Conservation (phyloP, 2,797 vertebrate genomes). For the Clarias pachynema region DNA sequence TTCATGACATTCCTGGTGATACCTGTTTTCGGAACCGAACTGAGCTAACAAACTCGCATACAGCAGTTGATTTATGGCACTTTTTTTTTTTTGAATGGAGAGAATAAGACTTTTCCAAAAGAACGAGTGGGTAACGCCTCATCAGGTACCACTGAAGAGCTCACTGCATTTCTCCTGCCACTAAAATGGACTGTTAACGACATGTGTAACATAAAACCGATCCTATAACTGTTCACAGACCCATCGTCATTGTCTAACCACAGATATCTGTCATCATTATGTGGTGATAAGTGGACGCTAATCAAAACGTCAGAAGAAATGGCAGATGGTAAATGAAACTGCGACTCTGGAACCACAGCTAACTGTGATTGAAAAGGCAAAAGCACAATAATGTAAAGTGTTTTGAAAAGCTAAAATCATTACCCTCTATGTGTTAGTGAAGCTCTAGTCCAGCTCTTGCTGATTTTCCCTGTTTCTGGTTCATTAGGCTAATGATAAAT, state of each 20-base stretch:
- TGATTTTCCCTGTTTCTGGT: slow-evolving; percentile 27
- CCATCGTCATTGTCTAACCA: slow-evolving; percentile 4
- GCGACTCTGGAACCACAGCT: slow-evolving; percentile 5
- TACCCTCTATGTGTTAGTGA: not conserved
- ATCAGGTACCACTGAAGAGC: slow-evolving; percentile 19
- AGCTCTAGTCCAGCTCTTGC: slow-evolving; percentile 11
- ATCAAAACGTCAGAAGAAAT: not conserved
- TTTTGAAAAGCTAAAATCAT: slow-evolving; percentile 7
- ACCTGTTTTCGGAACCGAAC: slow-evolving; percentile 32
- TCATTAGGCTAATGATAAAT: slow-evolving; percentile 54
- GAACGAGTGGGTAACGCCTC: not conserved
- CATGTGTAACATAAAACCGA: slow-evolving; percentile 3
- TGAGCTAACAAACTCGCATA: slow-evolving; percentile 22
- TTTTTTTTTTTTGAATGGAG: not conserved
- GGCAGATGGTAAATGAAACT: not conserved
- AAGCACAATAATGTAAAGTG: slow-evolving; percentile 9
- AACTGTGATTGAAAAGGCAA: slow-evolving; percentile 6
- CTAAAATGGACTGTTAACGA: slow-evolving; percentile 29
- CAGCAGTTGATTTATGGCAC: slow-evolving; percentile 20
- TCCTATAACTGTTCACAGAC: slow-evolving; percentile 12
- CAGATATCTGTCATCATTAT: slow-evolving; percentile 4
- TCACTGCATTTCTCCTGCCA: slow-evolving; percentile 25
- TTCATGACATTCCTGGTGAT: slow-evolving; percentile 39
- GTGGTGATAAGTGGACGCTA: not conserved
- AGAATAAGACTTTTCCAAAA: slow-evolving; percentile 13